phyloP scores from a whole-genome alignment of 2,888 invertebrate genomes.

The Microplitis manilae region DNA sequence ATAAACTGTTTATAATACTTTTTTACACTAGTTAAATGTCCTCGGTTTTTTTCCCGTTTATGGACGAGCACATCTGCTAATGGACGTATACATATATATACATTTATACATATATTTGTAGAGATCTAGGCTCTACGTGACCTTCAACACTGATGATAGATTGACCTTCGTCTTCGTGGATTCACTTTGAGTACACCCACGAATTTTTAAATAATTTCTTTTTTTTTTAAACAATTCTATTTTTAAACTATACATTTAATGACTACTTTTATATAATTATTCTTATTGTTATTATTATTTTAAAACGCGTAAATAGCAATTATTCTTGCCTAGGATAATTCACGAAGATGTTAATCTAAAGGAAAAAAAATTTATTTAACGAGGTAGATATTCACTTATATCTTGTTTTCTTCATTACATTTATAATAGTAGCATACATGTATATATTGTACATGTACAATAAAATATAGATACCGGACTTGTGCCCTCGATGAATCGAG shows the following conservation, averaged over 20 bases:
- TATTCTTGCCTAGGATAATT: neutral
- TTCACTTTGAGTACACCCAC: neutral
- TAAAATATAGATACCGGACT: conserved; percentile 24
- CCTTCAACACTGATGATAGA: neutral
- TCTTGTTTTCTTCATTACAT: neutral
- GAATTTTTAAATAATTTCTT: neutral
- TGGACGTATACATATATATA: neutral
- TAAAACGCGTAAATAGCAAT: neutral
- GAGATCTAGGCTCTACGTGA: neutral
- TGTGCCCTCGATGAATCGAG: conserved; percentile 45
- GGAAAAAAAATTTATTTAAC: neutral
- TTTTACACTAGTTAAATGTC: neutral
- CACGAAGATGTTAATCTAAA: neutral
- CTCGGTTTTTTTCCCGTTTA: neutral
- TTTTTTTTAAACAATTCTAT: neutral
- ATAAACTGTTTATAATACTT: neutral
- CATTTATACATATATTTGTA: neutral
- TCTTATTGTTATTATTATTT: neutral
- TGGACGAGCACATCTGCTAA: neutral
- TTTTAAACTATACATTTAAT: neutral
- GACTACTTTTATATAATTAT: neutral
- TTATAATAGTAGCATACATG: too few species aligned
- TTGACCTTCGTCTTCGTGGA: conserved; percentile 3
- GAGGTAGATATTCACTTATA: conserved; percentile 1
- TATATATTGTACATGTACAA: neutral